Evolutionary conservation across 2,888 invertebrate species (phyloP), one percentile per base, ranked within the genome.

Genomic region (Sinopyrophorus schimmeli): DNA sequence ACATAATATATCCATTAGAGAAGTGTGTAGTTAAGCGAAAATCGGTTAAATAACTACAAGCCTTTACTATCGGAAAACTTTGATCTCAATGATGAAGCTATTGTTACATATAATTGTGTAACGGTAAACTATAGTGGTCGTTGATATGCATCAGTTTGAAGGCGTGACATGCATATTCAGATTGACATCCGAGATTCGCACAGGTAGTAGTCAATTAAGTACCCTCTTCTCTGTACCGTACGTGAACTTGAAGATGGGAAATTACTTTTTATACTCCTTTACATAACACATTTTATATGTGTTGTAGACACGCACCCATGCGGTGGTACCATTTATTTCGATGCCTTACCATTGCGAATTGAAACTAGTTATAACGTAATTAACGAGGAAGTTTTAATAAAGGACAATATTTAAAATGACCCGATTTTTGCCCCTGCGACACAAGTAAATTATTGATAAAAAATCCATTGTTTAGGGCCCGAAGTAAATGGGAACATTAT

Each of bases 81-180:
- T 28, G 42, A 43, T 27, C 40, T 38, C 47, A 49, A 30, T 50
- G 57, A 60, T 60, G 53, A 54, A 60, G 57, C 57, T 53, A 58
- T 60, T 60, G 60, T 60, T 57, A 53, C 46, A 28, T 32, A 54
- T 56, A 57, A 60, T 57, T 57, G 55, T 49, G 48, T 60, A 60
- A 58, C 60, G 58, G 60, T 58, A 51, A 52, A 44, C 40, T 40
- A 48, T 47, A 54, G 50, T 57, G 58, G 57, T 54, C 54, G 51
- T 32, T 41, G 57, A 58, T 60, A 57, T 53, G 49, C 49, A 60
- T 57, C 57, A 53, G 54, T 32, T 51, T 20, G 43, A 49, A 34
- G 53, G 46, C 59, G 54, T 57, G 57, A 59, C 55, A 53, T 52
- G 55, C 54, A 58, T 57, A 57, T 56, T 47, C 53, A 53, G 58